phyloP scores from a whole-genome alignment of 2,888 invertebrate genomes.

The Drosophila longiperda region DNA sequence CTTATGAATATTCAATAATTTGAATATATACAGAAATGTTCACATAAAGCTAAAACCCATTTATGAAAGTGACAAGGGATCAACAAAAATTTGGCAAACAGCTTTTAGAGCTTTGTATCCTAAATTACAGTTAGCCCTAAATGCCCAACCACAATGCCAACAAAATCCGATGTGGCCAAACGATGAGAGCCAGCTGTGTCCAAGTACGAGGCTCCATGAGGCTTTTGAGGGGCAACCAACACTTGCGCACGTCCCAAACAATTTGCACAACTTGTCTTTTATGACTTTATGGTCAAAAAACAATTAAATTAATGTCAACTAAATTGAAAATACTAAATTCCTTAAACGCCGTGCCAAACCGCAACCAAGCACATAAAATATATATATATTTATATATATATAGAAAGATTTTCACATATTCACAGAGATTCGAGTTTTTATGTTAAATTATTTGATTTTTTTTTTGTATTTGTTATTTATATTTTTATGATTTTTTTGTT shows the following conservation, averaged over 20 bases:
- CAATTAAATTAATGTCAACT: slow-evolving; percentile 68
- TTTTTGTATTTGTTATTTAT: not conserved
- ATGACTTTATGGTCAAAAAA: slow-evolving; percentile 48
- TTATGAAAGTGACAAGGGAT: slow-evolving; percentile 29
- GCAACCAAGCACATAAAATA: slow-evolving; percentile 33
- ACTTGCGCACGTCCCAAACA: slow-evolving; percentile 34
- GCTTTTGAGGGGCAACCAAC: slow-evolving; percentile 9
- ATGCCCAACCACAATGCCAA: slow-evolving; percentile 41
- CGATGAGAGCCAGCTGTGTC: slow-evolving; percentile 2
- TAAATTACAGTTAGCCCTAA: slow-evolving; percentile 16
- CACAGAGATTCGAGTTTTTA: not conserved
- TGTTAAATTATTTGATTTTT: not conserved
- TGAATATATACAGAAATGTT: not conserved
- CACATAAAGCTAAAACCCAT: slow-evolving; percentile 9
- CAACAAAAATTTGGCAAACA: slow-evolving; percentile 9
- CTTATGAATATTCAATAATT: not conserved
- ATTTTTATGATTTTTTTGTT: not conserved
- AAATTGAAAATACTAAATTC: slow-evolving; percentile 26
- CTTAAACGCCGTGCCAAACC: slow-evolving; percentile 14
- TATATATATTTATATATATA: not conserved
- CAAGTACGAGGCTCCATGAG: slow-evolving; percentile 1
- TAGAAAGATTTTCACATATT: not conserved
- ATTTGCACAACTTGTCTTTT: slow-evolving; percentile 37
- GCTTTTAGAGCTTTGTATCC: slow-evolving; percentile 6
- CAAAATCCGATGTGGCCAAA: slow-evolving; percentile 36